Base-by-base conservation (phyloP, 2,113 vertebrate genomes). In the Myodes glareolus region DNA sequence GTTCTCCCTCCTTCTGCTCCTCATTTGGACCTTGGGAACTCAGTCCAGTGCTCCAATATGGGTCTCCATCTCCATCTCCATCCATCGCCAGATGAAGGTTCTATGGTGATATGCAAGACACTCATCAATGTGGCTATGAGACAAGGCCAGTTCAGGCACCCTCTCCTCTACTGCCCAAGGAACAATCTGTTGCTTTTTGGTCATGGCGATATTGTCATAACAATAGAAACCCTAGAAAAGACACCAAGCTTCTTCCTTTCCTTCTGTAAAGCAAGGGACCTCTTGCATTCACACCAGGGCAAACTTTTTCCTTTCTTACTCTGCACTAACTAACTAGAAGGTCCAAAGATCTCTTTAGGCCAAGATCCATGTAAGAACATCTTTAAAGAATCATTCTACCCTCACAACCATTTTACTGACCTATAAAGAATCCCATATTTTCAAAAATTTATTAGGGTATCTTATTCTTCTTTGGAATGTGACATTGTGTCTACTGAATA, bases 351-450 rank as follows among this genome's bases (percentile, higher is more conserved):
- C 17, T 92, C 39, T n/a, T 9, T n/a, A 50, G 29, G 36, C 7
- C n/a, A 45, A 73, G 16, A 14, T 80, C 29, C 90, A 31, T 65
- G 23, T 23, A 14, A 68, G 67, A 68, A 90, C 80, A 14, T 70
- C 31, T 70, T 94, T 75, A 81, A 50, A 93, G 33, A 88, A 19
- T 6, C 33, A 33, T 82, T 86, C 16, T 92, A 90, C 8, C 3
- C 8, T 90, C 29, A 86, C 21, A 89, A 58, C 19, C 13, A 76
- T 93, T 36, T 94, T 94, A 95, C 63, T 94, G 25, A 94, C 7
- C 39, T 47, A 55, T 70, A 90, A 80, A 95, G 11, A 86, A 89
- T 89, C 7, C 3, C 63, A 25, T 91, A 87, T 47, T 94, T 94
- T 75, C 9, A 52, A 90, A 90, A 47, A 17, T 5, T 95, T 87